Base-by-base conservation (phyloP, 1,140 invertebrate species). In the Hypsibius dujardini region DNA sequence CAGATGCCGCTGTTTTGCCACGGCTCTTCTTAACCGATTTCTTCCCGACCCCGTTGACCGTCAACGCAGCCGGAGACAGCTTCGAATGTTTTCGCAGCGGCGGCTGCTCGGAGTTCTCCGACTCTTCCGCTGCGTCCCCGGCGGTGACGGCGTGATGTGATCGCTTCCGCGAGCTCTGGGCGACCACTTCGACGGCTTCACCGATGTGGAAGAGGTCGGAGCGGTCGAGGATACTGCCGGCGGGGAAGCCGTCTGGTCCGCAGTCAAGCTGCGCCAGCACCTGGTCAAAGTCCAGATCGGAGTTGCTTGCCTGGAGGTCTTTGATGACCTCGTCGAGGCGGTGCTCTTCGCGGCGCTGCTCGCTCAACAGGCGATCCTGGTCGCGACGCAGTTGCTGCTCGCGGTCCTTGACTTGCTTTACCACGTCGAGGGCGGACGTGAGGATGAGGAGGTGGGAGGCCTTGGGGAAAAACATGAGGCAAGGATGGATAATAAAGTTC, bases 181-280 rank as follows among this genome's bases (percentile, higher is more conserved):
- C 7, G 7, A 56, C 50, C 7, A 67, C 3, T 67, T 67, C 62
- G 7, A 67, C 62, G 3, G 62, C 3, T 67, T 67, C 62, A 12
- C 45, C 62, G 62, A 67, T 67, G 7, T 56, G 50, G 50, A 56
- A 56, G 50, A n/a, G 50, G n/a, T 56, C 50, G 50, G n/a, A 7
- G 7, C 50, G 50, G 50, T 56, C 50, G n/a, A 56, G n/a, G 7
- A n/a, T n/a, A n/a, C 7, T 56, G 7, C 7, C 7, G 7, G 50
- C 7, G 50, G 7, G 50, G n/a, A 56, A 56, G 7, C 50, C 50
- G 7, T 56, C 50, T n/a, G 50, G 50, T 7, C 7, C 50, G 50
- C 7, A n/a, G n/a, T 56, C 50, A 56, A n/a, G 7, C 7, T n/a
- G 50, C 7, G n/a, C 50, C 50, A 56, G 50, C 7, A 56, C 50